Evolutionary conservation across 2,113 vertebrate species (phyloP).

Genomic region (Hippopotamus amphibius): DNA sequence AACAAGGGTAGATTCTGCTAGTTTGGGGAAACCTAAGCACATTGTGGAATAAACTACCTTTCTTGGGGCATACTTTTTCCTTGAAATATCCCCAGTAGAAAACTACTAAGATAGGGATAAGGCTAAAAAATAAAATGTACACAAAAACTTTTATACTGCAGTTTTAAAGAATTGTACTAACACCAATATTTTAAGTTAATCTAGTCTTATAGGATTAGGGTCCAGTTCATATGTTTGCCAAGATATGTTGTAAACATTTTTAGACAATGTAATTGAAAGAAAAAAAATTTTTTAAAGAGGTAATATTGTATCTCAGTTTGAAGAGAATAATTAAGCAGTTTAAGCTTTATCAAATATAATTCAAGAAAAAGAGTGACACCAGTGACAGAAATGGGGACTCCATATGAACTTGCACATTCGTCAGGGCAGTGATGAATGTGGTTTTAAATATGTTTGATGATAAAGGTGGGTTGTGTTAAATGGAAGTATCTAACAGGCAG

Average conservation of each 20-base stretch:
- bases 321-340: slow-evolving; percentile 36
- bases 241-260: slow-evolving; percentile 27
- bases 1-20: background rate
- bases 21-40: background rate
- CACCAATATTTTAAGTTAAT: slow-evolving; percentile 31
- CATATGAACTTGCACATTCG: background rate
- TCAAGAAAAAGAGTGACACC: background rate
- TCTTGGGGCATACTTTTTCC: background rate
- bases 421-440: slow-evolving; percentile 6
- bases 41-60: background rate
- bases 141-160: background rate
- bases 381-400: background rate
- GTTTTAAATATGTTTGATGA: background rate
- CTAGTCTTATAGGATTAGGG: background rate
- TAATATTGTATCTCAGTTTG: background rate
- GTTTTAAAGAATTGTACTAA: slow-evolving; percentile 21
- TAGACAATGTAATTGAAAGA: background rate
- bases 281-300: background rate
- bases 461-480: background rate
- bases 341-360: slow-evolving; percentile 15
- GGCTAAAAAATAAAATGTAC: slow-evolving; percentile 5
- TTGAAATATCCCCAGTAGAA: slow-evolving; percentile 39
- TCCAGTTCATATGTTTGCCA: background rate
- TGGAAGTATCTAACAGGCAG: background rate
- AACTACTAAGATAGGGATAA: background rate